Percentiles rank a stretch among this genome's conserved stretches.
Evolutionary conservation across 2,888 invertebrate species (phyloP).

Genomic region (Julus scandinavius): DNA sequence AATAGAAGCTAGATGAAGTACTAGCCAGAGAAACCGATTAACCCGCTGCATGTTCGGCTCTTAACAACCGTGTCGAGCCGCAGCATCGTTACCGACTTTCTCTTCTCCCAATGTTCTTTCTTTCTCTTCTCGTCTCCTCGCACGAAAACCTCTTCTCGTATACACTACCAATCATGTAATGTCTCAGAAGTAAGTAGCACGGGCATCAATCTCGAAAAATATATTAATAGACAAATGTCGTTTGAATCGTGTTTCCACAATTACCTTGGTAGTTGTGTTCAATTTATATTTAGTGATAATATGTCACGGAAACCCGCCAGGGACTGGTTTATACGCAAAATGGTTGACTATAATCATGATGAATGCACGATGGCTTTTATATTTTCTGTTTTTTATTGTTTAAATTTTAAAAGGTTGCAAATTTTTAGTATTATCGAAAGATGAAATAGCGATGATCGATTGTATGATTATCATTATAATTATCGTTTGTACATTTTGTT

Average conservation of each 20-base stretch:
- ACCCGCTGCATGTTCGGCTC: not conserved
- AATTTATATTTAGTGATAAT: not conserved
- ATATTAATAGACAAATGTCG: not conserved
- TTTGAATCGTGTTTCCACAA: not conserved
- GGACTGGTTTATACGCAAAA: not conserved
- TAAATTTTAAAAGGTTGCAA: conserved; percentile 34
- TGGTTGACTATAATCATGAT: conserved; percentile 3
- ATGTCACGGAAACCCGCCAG: not conserved
- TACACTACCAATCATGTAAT: conserved; percentile 20
- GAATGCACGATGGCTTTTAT: conserved; percentile 30
- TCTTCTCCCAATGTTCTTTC: conserved; percentile 19
- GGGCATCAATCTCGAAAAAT: not conserved
- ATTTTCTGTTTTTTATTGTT: conserved; percentile 35
- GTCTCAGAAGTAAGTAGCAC: not conserved
- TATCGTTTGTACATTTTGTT: conserved; percentile 42
- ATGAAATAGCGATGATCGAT: conserved; percentile 30
- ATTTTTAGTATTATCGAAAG: conserved; percentile 17
- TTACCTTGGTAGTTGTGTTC: not conserved
- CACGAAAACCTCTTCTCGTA: conserved; percentile 35
- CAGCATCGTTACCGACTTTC: conserved; percentile 5
- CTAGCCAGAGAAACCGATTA: conserved; percentile 30
- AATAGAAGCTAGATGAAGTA: conserved; percentile 25
- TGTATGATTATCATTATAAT: conserved; percentile 17
- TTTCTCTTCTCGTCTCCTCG: conserved; percentile 19
- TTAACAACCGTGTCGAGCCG: not conserved